These are phyloP conservation scores for Drosophila engyochracea DNA, from an alignment of 2,888 invertebrate genomes.

Conservation along the genomic window DNA sequence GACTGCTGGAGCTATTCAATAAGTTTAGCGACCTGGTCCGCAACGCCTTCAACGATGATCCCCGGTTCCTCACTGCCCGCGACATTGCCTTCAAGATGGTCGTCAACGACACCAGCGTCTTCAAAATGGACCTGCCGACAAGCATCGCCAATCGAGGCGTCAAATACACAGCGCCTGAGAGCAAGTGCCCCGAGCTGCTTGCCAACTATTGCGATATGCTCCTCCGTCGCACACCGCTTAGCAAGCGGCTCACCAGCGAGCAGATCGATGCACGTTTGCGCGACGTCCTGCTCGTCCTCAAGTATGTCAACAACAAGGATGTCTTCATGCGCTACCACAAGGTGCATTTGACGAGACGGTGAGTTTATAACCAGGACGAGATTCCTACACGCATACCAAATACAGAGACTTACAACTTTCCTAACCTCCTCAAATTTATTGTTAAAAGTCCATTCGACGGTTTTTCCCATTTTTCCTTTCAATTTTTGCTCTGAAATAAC, in stretches of 20 bases:
- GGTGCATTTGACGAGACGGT: constrained; percentile 96
- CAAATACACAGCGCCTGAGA: constrained; percentile 93
- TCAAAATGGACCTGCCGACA: constrained; percentile 89
- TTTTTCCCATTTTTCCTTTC: neutral
- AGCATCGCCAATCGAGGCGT: constrained; percentile 88
- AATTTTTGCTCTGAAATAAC: neutral
- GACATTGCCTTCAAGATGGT: constrained; percentile 99
- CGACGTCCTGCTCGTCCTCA: constrained; percentile 97
- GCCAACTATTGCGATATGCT: constrained; percentile 99
- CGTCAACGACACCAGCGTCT: constrained; percentile 98
- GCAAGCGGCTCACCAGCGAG: constrained; percentile 97
- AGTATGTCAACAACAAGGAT: constrained; percentile 99
- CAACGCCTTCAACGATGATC: constrained; percentile 98
- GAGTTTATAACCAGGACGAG: constrained; percentile 34
- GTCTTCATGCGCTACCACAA: constrained; percentile 99
- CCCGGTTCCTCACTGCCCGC: constrained; percentile 97
- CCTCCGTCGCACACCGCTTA: constrained; percentile 96
- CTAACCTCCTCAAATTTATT: neutral
- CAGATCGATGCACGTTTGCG: constrained; percentile 97
- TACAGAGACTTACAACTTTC: neutral
- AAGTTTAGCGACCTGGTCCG: constrained; percentile 96
- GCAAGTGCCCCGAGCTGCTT: constrained; percentile 98
- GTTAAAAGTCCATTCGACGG: neutral
- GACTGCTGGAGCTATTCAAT: constrained; percentile 95
- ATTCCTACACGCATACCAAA: neutral